Evolutionary conservation across 1,140 invertebrate species (phyloP), one percentile per base, ranked within the genome.

Genomic region (Lineus longissimus): DNA sequence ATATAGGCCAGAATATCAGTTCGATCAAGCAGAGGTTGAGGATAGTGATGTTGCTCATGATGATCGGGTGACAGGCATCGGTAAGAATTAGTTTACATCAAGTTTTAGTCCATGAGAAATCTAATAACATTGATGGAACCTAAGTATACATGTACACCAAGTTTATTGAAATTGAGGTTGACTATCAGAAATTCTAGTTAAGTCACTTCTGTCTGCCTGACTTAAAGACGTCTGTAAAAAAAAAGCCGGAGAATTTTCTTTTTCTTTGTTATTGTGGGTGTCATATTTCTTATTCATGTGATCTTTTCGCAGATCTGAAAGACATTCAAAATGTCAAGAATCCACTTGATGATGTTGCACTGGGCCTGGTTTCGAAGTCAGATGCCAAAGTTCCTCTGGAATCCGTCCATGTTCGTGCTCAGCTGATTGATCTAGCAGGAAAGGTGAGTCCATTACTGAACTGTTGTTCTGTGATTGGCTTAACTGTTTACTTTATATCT

Each of bases 361-460:
- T 72, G 45, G 78, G 79, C 17, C 67, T 78, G 58, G 65, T 76
- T 4, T 69, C 67, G 11, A 66, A 63, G 17, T 67, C 64, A 6
- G 65, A 72, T 56, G 59, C 64, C n/a, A 51, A 62, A 30, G 33
- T 40, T 2, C 64, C 69, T 17, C 71, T 82, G 13, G 68, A 78
- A 7, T 63, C 65, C 41, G 77, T 83, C 40, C 71, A 82, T 65
- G 64, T 84, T 7, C 61, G 67, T 56, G 77, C 76, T n/a, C 72
- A 75, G 59, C 62, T 84, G 11, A 59, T 82, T 30, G 80, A 83
- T 61, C 65, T 81, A 9, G 78, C 76, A 43, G 76, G 77, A 29
- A 68, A 83, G 73, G 80, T 82, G 57, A 67, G 54, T 19, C 0
- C 1, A 27, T 36, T n/a, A 13, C 4, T 36, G 15, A 36, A 36